Evolutionary conservation across 2,888 invertebrate species (phyloP).

Genomic region (Nomada fucata): DNA sequence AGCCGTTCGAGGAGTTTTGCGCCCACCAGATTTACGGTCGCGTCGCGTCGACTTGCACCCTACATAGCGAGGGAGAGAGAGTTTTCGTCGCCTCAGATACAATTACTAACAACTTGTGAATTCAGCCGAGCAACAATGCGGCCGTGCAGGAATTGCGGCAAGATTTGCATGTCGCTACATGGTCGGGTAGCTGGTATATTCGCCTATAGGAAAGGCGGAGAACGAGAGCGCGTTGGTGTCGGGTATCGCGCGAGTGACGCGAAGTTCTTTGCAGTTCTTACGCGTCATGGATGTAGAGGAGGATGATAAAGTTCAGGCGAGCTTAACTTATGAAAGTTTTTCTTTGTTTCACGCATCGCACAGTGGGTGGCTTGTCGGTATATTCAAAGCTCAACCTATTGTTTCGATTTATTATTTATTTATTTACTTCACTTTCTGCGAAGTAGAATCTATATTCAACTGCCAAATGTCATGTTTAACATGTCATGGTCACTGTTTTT

Average conservation of each 20-base stretch:
- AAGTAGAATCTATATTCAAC: too few species aligned
- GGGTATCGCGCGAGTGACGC: too few species aligned
- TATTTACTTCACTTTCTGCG: too few species aligned
- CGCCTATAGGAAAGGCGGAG: neutral
- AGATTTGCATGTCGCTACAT: constrained; percentile 10
- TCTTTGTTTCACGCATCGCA: neutral
- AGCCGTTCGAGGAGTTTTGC: constrained; percentile 9
- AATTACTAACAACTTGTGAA: constrained; percentile 12
- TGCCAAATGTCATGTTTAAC: too few species aligned
- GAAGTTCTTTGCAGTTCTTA: neutral
- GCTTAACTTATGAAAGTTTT: neutral
- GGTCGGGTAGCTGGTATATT: neutral
- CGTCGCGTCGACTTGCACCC: neutral
- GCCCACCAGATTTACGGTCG: constrained; percentile 2
- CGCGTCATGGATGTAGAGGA: neutral
- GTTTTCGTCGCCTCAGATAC: constrained; percentile 8
- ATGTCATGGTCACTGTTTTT: too few species aligned
- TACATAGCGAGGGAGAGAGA: neutral
- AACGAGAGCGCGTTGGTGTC: neutral
- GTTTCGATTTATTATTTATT: too few species aligned
- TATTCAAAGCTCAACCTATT: too few species aligned
- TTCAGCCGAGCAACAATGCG: constrained; percentile 6
- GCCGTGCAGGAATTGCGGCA: neutral
- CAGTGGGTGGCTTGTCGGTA: too few species aligned
- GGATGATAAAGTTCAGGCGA: neutral